phyloP scores from a whole-genome alignment of 92 coral and sea anemone species.

The Phymanthus crucifer region DNA sequence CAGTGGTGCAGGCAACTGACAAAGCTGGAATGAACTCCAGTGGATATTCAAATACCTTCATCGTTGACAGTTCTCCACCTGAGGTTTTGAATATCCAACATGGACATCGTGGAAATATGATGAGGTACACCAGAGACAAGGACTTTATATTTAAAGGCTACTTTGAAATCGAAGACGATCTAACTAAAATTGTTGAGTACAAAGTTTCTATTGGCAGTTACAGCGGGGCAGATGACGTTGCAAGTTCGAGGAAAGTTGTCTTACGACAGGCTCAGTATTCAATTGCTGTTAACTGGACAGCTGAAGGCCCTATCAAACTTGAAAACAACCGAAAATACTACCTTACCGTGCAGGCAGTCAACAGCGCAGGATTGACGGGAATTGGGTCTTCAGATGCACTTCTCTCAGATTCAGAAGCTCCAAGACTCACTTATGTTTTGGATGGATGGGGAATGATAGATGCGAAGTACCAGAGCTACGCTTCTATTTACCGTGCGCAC shows the following conservation, averaged over 20 bases:
- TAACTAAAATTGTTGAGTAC: conserved; percentile 45
- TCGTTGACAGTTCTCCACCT: conserved; percentile 77
- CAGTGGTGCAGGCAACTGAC: conserved; percentile 70
- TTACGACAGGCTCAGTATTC: conserved; percentile 9
- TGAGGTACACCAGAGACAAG: conserved; percentile 29
- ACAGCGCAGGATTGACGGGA: conserved; percentile 59
- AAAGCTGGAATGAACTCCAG: conserved; percentile 63
- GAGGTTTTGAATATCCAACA: conserved; percentile 57
- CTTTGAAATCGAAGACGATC: conserved; percentile 64
- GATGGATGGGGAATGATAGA: conserved; percentile 86
- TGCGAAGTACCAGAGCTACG: conserved; percentile 57
- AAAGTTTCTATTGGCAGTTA: conserved; percentile 74
- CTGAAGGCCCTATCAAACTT: conserved; percentile 13
- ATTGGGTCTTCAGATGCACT: conserved; percentile 61
- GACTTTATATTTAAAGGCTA: conserved; percentile 49
- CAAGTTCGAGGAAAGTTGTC: conserved; percentile 21
- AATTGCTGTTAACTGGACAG: conserved; percentile 71
- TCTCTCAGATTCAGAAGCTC: conserved; percentile 65
- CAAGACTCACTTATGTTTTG: conserved; percentile 41
- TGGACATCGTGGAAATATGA: conserved; percentile 48
- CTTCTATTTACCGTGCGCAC: conserved; percentile 67
- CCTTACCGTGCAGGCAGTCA: conserved; percentile 59
- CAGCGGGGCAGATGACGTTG: conserved; percentile 73
- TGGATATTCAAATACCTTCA: conserved; percentile 61
- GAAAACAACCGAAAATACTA: conserved; percentile 60